Evolutionary conservation across 2,113 vertebrate genomes (phyloP).

Genomic region (Chamaea fasciata): DNA sequence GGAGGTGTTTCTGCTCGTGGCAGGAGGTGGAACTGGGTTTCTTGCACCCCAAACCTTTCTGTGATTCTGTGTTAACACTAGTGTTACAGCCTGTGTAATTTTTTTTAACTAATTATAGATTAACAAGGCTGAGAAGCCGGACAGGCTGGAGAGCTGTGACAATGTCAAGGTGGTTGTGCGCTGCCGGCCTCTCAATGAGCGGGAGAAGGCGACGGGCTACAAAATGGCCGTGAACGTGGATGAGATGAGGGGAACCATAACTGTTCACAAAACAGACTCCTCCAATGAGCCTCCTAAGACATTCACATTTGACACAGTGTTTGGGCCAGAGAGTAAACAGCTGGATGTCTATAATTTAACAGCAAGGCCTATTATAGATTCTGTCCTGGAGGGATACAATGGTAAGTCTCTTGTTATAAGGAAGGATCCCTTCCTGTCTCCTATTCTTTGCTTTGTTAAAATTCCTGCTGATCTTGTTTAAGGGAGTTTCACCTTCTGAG

Average conservation of each 20-base stretch:
- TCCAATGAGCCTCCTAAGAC: constrained; percentile 93
- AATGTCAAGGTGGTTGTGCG: constrained; percentile 97
- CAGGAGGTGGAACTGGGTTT: neutral
- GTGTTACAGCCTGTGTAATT: neutral
- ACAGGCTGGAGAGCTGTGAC: constrained; percentile 85
- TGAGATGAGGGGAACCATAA: constrained; percentile 94
- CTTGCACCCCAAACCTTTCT: neutral
- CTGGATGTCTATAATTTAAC: constrained; percentile 98
- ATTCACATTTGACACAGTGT: constrained; percentile 97
- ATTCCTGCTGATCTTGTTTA: neutral
- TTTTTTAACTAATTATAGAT: constrained; percentile 63
- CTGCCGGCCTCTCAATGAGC: constrained; percentile 92
- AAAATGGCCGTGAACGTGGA: constrained; percentile 88
- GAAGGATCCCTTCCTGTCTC: neutral
- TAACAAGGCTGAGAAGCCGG: constrained; percentile 85
- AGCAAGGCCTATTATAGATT: constrained; percentile 95
- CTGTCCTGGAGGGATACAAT: constrained; percentile 96
- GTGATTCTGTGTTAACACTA: neutral
- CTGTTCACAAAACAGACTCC: constrained; percentile 89
- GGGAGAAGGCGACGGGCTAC: constrained; percentile 86
- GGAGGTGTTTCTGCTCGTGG: neutral
- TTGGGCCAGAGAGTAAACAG: constrained; percentile 95
- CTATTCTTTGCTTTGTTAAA: neutral
- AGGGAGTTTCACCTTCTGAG: neutral
- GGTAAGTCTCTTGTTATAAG: constrained; percentile 72